Conservation (phyloP, 2,113 vertebrate genomes). For the Rattus rattus region DNA sequence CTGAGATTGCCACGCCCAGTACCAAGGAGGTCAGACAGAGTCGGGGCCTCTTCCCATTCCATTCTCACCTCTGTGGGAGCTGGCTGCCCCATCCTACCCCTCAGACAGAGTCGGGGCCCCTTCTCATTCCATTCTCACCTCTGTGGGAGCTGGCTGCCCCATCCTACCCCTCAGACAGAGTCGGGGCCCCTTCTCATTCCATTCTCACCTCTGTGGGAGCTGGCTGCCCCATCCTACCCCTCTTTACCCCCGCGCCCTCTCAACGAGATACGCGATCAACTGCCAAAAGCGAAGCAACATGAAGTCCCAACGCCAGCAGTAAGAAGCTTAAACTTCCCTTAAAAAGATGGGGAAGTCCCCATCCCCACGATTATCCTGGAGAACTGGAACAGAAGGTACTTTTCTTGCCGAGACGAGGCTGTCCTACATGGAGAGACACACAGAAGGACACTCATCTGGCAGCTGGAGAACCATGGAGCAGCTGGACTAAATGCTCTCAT, state of each 20-base stretch:
- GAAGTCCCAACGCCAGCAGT: not conserved
- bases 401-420: not conserved
- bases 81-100: not conserved
- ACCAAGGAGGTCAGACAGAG: not conserved
- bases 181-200: not conserved
- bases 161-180: not conserved
- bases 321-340: not conserved
- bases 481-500: not conserved
- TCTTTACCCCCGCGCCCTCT: not conserved
- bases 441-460: not conserved
- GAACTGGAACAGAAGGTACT: not conserved
- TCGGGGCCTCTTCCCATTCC: not conserved
- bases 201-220: not conserved
- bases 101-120: not conserved
- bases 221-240: not conserved
- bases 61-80: not conserved
- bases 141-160: not conserved
- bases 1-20: not conserved
- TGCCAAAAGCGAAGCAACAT: not conserved
- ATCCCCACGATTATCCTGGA: not conserved
- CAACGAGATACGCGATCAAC: not conserved
- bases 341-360: no score
- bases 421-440: not conserved
- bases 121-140: not conserved
- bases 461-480: not conserved